Evolutionary conservation across 2,888 invertebrate genomes (phyloP).

Genomic region (Platycheirus albimanus): DNA sequence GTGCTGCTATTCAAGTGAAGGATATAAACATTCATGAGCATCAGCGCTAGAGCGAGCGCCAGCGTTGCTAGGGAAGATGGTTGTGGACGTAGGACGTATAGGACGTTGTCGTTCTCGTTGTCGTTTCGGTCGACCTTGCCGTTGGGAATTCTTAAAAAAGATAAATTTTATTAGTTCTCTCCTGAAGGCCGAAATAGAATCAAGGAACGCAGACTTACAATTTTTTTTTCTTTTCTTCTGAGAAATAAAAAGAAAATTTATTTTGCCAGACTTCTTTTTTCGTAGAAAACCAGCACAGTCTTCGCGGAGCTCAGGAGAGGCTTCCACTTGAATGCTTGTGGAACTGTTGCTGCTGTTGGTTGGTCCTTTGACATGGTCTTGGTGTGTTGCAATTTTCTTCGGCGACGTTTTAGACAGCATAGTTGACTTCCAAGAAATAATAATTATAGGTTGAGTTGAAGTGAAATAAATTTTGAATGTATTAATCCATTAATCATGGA

Average conservation of each 20-base stretch:
- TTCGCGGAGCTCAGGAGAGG: too few species aligned
- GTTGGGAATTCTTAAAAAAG: conserved; percentile 50
- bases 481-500: too few species aligned
- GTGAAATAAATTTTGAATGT: too few species aligned
- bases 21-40: conserved; percentile 67
- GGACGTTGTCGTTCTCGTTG: too few species aligned
- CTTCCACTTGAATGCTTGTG: conserved; percentile 4
- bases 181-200: not conserved
- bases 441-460: too few species aligned
- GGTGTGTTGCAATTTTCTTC: not conserved
- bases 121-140: conserved; percentile 24
- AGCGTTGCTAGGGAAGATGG: conserved; percentile 17
- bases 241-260: not conserved
- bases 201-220: not conserved
- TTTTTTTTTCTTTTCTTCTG: too few species aligned
- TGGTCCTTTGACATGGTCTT: not conserved
- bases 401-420: conserved; percentile 1
- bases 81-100: too few species aligned
- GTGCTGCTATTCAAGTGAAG: conserved; percentile 29
- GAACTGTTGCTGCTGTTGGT: conserved; percentile 5
- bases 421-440: not conserved
- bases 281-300: too few species aligned
- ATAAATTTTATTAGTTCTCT: conserved; percentile 51
- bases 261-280: too few species aligned
- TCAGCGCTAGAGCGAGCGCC: too few species aligned